A percentile compares a stretch with the other conserved stretches of the same genome.
phyloP scores from a whole-genome alignment of 2,797 vertebrate genomes.

The Enteromius paludinosus region DNA sequence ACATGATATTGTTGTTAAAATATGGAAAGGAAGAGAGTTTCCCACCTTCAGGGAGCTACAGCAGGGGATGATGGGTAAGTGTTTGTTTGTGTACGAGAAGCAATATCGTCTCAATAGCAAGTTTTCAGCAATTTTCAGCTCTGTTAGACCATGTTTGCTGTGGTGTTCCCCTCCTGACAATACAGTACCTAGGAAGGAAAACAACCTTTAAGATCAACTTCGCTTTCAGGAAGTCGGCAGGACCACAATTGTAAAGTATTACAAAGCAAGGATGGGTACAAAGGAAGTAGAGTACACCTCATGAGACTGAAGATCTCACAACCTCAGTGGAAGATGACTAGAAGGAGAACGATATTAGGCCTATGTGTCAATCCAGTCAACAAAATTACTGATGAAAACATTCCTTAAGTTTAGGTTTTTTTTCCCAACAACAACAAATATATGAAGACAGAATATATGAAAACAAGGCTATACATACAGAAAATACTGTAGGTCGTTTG shows the following conservation, averaged over 20 bases:
- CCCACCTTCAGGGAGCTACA: background rate
- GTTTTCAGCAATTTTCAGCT: conserved; percentile 28
- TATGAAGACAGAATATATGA: background rate
- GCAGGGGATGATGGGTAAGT: conserved; percentile 24
- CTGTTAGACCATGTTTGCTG: conserved; percentile 32
- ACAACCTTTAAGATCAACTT: background rate
- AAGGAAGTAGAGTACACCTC: background rate
- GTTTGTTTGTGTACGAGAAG: conserved; percentile 26
- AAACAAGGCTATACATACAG: background rate
- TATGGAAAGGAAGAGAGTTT: conserved; percentile 5
- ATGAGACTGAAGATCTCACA: background rate
- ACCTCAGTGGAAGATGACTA: background rate
- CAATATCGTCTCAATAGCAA: conserved; percentile 2
- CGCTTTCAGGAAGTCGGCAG: background rate
- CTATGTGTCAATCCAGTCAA: background rate
- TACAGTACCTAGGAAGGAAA: background rate
- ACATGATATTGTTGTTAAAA: conserved; percentile 7
- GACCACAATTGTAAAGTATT: conserved; percentile 9
- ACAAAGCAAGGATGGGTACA: conserved; percentile 3
- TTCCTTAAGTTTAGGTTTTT: no score
- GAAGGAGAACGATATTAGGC: background rate
- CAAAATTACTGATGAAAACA: background rate
- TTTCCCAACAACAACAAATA: background rate
- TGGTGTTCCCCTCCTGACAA: conserved; percentile 33
- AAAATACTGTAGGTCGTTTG: no score